These are phyloP conservation scores for Rotaria sp. DNA, from an alignment of 2,888 invertebrate genomes.

Conservation along the genomic window DNA sequence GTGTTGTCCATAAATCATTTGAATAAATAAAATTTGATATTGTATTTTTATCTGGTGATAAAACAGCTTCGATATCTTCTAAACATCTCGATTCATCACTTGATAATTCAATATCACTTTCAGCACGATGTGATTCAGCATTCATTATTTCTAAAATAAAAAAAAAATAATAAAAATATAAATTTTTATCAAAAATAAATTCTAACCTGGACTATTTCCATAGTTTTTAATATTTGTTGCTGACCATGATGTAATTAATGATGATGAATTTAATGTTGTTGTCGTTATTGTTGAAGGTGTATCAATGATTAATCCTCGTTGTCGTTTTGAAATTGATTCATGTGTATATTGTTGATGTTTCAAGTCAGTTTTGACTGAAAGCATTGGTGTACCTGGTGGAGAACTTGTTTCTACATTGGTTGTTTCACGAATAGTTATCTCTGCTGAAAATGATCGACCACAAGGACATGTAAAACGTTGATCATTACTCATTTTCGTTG, in stretches of 20 bases:
- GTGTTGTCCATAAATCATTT: constrained; percentile 1
- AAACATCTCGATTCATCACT: constrained; percentile 21
- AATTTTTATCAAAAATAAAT: neutral
- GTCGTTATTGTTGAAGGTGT: neutral
- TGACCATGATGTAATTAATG: neutral
- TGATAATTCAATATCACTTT: constrained; percentile 29
- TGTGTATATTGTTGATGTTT: neutral
- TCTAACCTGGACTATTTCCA: neutral
- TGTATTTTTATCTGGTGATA: neutral
- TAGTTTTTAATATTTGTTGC: neutral
- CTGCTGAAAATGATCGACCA: neutral
- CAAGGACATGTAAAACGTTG: constrained; percentile 14
- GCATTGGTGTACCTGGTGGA: neutral
- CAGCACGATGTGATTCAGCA: neutral
- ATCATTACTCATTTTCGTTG: neutral
- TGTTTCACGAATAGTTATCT: constrained; percentile 1
- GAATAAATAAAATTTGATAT: constrained; percentile 15
- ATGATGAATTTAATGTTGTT: neutral
- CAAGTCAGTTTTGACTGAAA: neutral
- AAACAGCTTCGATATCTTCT: neutral
- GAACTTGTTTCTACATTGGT: neutral
- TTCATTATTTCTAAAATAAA: neutral
- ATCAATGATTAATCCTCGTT: neutral
- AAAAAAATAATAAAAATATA: neutral
- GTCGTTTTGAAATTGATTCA: neutral